Base-by-base conservation (phyloP, 2,797 vertebrate genomes). In the Trematomus bernacchii region DNA sequence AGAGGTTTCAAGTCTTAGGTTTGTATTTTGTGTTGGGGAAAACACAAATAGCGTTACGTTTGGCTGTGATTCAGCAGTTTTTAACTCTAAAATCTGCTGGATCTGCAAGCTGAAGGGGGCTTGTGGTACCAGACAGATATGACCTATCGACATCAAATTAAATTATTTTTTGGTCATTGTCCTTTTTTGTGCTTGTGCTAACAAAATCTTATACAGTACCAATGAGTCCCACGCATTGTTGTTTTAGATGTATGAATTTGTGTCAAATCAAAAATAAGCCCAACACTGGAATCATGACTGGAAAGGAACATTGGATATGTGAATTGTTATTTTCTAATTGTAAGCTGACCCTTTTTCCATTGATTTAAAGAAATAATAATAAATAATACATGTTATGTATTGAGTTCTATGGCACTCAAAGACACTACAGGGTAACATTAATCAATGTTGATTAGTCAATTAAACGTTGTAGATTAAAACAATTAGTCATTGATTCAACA, bases 61-160 rank as follows among this genome's bases (percentile, higher is more conserved):
- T 44, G 19, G 8, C 19, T 4, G 9, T 68, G 37, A 51, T 57
- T 64, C 61, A n/a, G 10, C 33, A 43, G 61, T 64, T 75, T 42
- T 71, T 6, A 73, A 71, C 14, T 55, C 2, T 2, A 59, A 61
- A 61, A 67, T 42, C 18, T 1, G n/a, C n/a, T 18, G 0, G 8
- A 43, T 52, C 42, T 8, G 5, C 67, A 72, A 7, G 50, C 16
- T 76, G 50, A 44, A 27, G 27, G 12, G 42, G 42, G n/a, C 42
- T 70, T 18, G 15, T 47, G 23, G 21, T 53, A 63, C 52, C 51
- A 21, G 52, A 52, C 54, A 50, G 62, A 75, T 71, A 23, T 58
- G 57, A 70, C 0, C 3, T 10, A 47, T 42, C 52, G 40, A 46
- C 40, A 58, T 48, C 11, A 30, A 52, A 52, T 3, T 7, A 10